These are phyloP conservation scores for Caenorhabditis uteleia DNA, from an alignment of 2,888 invertebrate species.

Conservation along the genomic window DNA sequence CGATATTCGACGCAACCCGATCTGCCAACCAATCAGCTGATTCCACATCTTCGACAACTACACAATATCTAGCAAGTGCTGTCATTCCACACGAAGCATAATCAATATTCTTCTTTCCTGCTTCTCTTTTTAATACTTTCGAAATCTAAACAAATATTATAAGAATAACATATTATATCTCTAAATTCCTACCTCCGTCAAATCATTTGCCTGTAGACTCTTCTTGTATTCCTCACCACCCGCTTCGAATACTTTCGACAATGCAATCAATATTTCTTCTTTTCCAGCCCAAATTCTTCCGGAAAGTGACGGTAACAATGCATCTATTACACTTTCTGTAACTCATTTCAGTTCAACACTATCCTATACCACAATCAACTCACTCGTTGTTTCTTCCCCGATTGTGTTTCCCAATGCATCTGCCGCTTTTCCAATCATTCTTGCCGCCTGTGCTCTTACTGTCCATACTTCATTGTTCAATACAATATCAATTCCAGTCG, in stretches of 20 bases:
- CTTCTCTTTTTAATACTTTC: slow-evolving; percentile 37
- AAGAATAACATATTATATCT: background rate
- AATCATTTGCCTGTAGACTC: slow-evolving; percentile 13
- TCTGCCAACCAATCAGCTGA: slow-evolving; percentile 42
- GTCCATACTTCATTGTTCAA: slow-evolving; percentile 52
- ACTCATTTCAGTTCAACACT: background rate
- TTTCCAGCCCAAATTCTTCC: slow-evolving; percentile 61
- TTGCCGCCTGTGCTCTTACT: slow-evolving; percentile 50
- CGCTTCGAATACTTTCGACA: slow-evolving; percentile 29
- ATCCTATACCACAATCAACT: slow-evolving; percentile 2
- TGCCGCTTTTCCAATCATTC: slow-evolving; percentile 40
- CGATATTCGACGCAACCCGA: slow-evolving; percentile 21
- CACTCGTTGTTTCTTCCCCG: slow-evolving; percentile 20
- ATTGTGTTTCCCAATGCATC: slow-evolving; percentile 16
- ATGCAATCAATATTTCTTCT: slow-evolving; percentile 43
- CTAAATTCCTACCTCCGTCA: slow-evolving; percentile 16
- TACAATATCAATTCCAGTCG: slow-evolving; percentile 39
- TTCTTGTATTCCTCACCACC: slow-evolving; percentile 18
- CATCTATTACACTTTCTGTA: slow-evolving; percentile 37
- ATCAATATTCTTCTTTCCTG: slow-evolving; percentile 38
- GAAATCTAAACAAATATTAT: slow-evolving; percentile 25
- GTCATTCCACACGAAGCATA: slow-evolving; percentile 37
- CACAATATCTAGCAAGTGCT: slow-evolving; percentile 34
- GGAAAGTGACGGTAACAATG: slow-evolving; percentile 40
- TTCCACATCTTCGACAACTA: slow-evolving; percentile 18